Evolutionary conservation across 2,888 invertebrate genomes (phyloP).

Genomic region (Drosophila imparisetae): DNA sequence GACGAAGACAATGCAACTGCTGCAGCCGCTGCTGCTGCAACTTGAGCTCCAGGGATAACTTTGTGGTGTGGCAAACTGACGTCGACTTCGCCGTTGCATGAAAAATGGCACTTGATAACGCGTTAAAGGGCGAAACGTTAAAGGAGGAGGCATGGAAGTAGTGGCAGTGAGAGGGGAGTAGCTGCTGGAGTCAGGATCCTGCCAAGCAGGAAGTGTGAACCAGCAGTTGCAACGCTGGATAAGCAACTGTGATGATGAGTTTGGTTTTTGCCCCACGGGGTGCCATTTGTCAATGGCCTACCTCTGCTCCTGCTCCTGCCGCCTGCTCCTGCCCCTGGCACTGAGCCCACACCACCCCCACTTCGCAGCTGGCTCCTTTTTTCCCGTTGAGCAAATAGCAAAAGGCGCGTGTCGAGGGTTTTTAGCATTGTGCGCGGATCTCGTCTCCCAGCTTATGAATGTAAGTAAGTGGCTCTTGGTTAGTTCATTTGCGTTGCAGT

Average conservation of each 20-base stretch:
- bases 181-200: constrained; percentile 53
- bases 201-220: constrained; percentile 77
- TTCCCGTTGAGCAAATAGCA: constrained; percentile 76
- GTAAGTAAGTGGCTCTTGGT: constrained; percentile 80
- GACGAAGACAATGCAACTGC: constrained; percentile 42
- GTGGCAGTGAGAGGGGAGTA: not conserved
- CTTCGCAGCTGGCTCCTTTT: constrained; percentile 42
- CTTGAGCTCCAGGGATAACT: constrained; percentile 57
- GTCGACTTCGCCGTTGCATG: constrained; percentile 62
- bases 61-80: constrained; percentile 69
- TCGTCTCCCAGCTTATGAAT: constrained; percentile 66
- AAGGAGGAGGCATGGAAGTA: not conserved
- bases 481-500: constrained; percentile 67
- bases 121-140: constrained; percentile 9
- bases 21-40: constrained; percentile 5
- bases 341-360: not conserved
- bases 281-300: constrained; percentile 60
- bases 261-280: constrained; percentile 61
- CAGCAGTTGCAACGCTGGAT: constrained; percentile 43
- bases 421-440: constrained; percentile 15
- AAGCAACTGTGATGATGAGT: constrained; percentile 52
- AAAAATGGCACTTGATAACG: constrained; percentile 79
- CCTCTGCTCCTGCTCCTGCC: too few species aligned
- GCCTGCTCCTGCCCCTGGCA: too few species aligned
- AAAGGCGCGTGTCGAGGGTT: constrained; percentile 73